Conservation (phyloP, 2,888 invertebrate species). For the Hydriomena furcata region DNA sequence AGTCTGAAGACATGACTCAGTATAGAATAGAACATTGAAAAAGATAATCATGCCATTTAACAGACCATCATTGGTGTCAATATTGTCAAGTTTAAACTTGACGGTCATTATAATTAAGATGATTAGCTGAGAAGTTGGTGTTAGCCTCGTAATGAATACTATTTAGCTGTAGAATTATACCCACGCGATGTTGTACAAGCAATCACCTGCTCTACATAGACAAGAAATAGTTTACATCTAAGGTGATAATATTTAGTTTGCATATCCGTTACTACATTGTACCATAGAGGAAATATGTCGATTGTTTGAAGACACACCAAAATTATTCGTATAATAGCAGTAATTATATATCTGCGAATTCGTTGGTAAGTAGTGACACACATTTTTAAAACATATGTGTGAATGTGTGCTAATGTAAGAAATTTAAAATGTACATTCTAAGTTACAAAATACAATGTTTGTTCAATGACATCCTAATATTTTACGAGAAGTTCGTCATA, state of each 20-base stretch:
- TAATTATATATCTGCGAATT: no score
- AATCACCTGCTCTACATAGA: slow-evolving; percentile 4
- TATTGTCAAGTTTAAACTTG: not conserved
- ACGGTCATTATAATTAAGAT: slow-evolving; percentile 16
- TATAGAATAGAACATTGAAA: no score
- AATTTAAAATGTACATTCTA: no score
- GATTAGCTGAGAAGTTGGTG: slow-evolving; percentile 21
- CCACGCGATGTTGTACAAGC: slow-evolving; percentile 11
- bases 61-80: not conserved
- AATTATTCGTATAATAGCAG: no score
- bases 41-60: not conserved
- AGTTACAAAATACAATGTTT: no score
- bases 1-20: no score
- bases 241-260: slow-evolving; percentile 15
- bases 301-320: no score
- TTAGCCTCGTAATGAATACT: slow-evolving; percentile 18
- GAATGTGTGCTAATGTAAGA: no score
- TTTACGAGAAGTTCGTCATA: no score
- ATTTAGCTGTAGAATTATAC: slow-evolving; percentile 15
- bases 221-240: not conserved
- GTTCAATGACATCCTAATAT: no score
- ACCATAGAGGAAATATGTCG: not conserved
- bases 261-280: not conserved
- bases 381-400: no score
- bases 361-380: no score